phyloP scores from a whole-genome alignment of 2,797 vertebrate species.

The Salarias fasciatus region DNA sequence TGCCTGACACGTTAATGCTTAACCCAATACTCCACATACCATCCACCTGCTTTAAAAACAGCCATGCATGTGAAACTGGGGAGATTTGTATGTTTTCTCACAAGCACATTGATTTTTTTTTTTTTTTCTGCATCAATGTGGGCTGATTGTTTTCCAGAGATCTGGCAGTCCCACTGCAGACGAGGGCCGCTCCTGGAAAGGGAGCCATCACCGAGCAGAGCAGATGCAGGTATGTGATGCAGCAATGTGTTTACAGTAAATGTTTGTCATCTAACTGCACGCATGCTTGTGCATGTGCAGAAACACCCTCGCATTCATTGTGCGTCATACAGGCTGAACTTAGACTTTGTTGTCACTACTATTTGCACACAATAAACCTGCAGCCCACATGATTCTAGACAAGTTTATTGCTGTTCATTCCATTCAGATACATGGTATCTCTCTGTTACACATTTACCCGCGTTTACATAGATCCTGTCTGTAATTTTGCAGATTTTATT shows the following conservation, averaged over 20 bases:
- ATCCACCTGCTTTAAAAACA: conserved; percentile 5
- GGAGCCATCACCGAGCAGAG: conserved; percentile 56
- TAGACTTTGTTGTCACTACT: neutral
- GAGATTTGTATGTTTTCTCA: conserved; percentile 33
- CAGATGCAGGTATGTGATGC: conserved; percentile 74
- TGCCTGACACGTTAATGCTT: conserved; percentile 41
- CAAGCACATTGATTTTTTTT: conserved; percentile 26
- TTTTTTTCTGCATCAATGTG: too few relatives aligned
- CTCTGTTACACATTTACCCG: conserved; percentile 45
- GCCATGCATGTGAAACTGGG: conserved; percentile 16
- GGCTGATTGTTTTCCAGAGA: conserved; percentile 63
- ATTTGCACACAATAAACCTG: conserved; percentile 21
- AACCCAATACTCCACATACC: conserved; percentile 36
- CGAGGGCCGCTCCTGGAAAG: conserved; percentile 64
- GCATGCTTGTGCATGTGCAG: neutral
- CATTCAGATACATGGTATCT: conserved; percentile 14
- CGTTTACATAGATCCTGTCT: conserved; percentile 26
- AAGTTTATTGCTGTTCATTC: conserved; percentile 9
- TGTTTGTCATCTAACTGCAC: neutral
- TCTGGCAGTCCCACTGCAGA: conserved; percentile 73
- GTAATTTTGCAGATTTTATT: conserved; percentile 10
- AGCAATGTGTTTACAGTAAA: neutral
- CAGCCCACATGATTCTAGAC: neutral
- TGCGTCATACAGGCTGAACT: neutral
- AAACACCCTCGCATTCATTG: neutral